These are phyloP conservation scores for Drosophila micromelanica DNA, from an alignment of 1,140 invertebrate genomes.

Conservation along the genomic window DNA sequence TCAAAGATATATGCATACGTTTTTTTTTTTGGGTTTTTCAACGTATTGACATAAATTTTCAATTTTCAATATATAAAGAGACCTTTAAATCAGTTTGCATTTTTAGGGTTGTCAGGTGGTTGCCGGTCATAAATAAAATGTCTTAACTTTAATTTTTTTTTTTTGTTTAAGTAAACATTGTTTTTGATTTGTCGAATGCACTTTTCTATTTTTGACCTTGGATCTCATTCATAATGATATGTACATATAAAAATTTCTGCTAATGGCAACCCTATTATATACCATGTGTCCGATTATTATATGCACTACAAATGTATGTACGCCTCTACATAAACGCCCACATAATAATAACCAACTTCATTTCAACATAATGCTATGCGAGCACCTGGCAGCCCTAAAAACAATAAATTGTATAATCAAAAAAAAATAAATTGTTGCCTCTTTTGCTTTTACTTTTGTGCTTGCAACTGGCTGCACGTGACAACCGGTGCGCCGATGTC, in stretches of 20 bases:
- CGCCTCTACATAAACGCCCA: not conserved
- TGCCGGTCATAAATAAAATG: constrained; percentile 3
- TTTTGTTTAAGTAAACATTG: not conserved
- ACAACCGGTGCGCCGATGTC: not conserved
- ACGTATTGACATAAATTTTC: constrained; percentile 3
- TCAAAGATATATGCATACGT: not conserved
- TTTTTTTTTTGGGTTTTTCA: not conserved
- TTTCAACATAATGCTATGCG: not conserved
- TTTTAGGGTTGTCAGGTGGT: constrained; percentile 67
- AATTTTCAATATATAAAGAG: constrained; percentile 42
- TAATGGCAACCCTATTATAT: constrained; percentile 41
- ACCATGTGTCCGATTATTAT: constrained; percentile 20
- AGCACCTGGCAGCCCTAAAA: constrained; percentile 61
- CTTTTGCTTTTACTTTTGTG: constrained; percentile 42
- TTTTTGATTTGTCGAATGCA: not conserved
- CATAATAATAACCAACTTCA: not conserved
- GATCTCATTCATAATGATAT: not conserved
- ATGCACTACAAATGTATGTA: not conserved
- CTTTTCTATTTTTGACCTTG: not conserved
- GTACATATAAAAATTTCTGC: not conserved
- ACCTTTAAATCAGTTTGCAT: constrained; percentile 38
- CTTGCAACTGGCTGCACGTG: not conserved
- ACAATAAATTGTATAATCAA: constrained; percentile 63
- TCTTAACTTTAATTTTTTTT: not conserved
- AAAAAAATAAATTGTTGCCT: constrained; percentile 51